Conservation (phyloP, 2,888 invertebrate species). For the Lasioglossum marginatum region DNA sequence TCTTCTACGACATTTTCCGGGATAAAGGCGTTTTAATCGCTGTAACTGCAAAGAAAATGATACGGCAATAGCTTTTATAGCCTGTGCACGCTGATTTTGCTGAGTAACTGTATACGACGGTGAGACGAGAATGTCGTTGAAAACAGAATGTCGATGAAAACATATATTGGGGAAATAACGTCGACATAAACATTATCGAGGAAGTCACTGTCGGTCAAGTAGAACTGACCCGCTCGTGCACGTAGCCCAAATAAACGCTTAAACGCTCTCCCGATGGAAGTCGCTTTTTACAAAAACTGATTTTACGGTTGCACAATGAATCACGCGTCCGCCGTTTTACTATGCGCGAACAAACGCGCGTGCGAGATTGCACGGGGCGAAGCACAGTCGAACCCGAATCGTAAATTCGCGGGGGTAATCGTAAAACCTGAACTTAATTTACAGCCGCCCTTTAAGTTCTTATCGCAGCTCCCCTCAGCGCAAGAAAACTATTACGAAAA, state of each 20-base stretch:
- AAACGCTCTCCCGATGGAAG: neutral
- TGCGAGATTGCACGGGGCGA: neutral
- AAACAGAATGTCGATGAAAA: no score
- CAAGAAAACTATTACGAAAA: neutral
- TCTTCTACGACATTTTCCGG: no score
- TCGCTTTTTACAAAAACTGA: neutral
- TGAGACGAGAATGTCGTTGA: no score
- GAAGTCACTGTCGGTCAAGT: no score
- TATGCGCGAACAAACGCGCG: neutral
- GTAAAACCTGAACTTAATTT: conserved; percentile 2
- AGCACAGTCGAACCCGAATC: neutral
- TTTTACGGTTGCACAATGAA: neutral
- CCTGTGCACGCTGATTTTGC: no score
- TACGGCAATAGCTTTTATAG: no score
- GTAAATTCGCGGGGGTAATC: neutral
- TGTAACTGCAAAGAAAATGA: no score
- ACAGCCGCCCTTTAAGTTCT: neutral
- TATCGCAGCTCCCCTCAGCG: neutral
- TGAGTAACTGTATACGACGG: no score
- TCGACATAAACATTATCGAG: no score
- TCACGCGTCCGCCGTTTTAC: neutral
- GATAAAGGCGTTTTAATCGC: no score
- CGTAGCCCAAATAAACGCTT: neutral
- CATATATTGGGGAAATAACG: no score
- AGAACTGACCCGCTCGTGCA: neutral